Evolutionary conservation across 2,113 vertebrate genomes (phyloP).

Genomic region (Agapornis roseicollis): DNA sequence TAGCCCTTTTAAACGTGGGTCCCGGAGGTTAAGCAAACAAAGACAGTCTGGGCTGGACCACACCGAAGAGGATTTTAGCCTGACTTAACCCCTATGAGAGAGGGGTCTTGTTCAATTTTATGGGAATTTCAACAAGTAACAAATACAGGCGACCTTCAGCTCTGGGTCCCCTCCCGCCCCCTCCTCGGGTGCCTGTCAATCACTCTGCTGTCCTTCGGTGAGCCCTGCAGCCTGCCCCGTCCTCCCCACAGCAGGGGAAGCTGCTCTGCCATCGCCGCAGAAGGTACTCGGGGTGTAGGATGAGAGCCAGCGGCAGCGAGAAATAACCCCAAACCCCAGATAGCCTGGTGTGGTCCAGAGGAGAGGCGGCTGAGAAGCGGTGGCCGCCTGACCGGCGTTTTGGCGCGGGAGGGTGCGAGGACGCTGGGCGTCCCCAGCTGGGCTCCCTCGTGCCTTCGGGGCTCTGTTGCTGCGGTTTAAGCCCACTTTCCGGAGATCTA

Average conservation of each 20-base stretch:
- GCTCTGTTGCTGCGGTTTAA: neutral
- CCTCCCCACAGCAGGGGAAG: neutral
- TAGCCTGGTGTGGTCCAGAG: neutral
- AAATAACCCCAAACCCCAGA: neutral
- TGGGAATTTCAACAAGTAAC: slow-evolving; percentile 83
- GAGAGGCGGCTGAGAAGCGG: neutral
- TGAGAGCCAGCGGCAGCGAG: neutral
- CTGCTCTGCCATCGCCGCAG: neutral
- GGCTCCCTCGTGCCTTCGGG: neutral
- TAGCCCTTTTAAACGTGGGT: slow-evolving; percentile 86
- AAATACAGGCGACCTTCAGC: slow-evolving; percentile 67
- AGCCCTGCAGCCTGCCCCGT: neutral
- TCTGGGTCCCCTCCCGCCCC: slow-evolving; percentile 23
- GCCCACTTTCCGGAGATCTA: neutral
- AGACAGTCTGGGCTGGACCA: slow-evolving; percentile 89
- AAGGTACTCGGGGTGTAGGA: neutral
- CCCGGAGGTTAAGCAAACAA: slow-evolving; percentile 94
- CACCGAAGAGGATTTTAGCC: slow-evolving; percentile 87
- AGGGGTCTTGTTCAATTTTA: slow-evolving; percentile 85
- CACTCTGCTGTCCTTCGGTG: neutral
- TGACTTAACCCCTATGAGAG: slow-evolving; percentile 82
- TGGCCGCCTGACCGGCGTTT: rapidly evolving
- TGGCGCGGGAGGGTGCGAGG: rapidly evolving
- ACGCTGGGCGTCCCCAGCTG: rapidly evolving
- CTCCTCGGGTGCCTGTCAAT: slow-evolving; percentile 56